Conservation (phyloP, 2,797 vertebrate species). For the Heteromormyrus szaboi region DNA sequence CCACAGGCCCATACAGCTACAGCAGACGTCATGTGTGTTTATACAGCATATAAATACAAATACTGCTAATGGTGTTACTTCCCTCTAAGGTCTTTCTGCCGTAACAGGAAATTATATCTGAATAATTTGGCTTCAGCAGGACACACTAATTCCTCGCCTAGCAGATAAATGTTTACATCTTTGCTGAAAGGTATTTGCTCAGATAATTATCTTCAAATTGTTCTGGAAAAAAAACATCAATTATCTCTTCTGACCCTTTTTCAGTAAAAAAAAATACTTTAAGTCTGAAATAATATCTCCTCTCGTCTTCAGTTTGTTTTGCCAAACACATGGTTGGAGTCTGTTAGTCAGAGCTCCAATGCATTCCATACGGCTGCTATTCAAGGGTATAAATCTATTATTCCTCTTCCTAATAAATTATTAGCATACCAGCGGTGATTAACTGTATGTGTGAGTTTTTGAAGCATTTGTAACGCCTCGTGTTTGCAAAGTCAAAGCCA, state of each 20-base stretch:
- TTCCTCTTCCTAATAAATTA: neutral
- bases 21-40: neutral
- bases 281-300: slow-evolving; percentile 7
- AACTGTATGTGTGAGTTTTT: neutral
- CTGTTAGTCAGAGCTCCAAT: neutral
- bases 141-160: slow-evolving; percentile 59
- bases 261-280: neutral
- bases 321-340: neutral
- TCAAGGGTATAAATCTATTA: neutral
- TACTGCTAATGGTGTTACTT: slow-evolving; percentile 41
- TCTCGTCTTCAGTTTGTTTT: neutral
- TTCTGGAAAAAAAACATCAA: slow-evolving; percentile 23
- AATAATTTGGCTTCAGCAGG: slow-evolving; percentile 39
- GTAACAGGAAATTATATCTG: slow-evolving; percentile 40
- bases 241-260: slow-evolving; percentile 4
- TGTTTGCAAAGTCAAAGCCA: neutral
- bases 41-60: neutral
- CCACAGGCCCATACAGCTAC: neutral
- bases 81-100: slow-evolving; percentile 40
- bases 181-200: slow-evolving; percentile 42
- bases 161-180: slow-evolving; percentile 52
- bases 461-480: neutral
- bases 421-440: neutral
- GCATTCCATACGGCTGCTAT: neutral
- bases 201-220: slow-evolving; percentile 49